Evolutionary conservation across 1,140 invertebrate species (phyloP), one percentile per base, ranked within the genome.

Genomic region (Anthonomus grandis): DNA sequence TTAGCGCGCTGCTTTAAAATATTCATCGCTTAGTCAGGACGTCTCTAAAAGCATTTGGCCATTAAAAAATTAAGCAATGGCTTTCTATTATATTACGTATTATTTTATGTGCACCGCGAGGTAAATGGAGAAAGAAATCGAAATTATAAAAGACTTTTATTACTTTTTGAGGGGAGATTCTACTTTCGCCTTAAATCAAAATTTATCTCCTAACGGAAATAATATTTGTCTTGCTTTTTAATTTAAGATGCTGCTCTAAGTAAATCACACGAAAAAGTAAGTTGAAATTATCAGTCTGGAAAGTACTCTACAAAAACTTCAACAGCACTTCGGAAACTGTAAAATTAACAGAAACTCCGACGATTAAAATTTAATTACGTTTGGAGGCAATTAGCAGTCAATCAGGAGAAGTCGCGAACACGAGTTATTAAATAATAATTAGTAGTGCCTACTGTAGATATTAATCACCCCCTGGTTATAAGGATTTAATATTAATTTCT

Each of bases 21-120:
- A 72, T 72, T 72, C 70, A 72, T 61, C 61, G 60, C n/a, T 42
- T 65, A 63, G 66, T 69, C 62, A 64, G 70, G 64, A 69, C 67
- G 65, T 66, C 65, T 69, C 70, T 73, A 73, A 73, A 73, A 73
- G 71, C 71, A 73, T 73, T 72, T 70, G 65, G 67, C 71, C 71
- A 73, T 73, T 73, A 73, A 73, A 73, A 73, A 73, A 73, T 73
- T 73, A 73, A 70, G 68, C 67, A 58, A 42, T 52, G 49, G 62
- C 66, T 60, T 65, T 67, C 62, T 66, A 69, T 70, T 68, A 67
- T 66, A 72, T 71, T 58, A 57, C 31, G 54, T 71, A 72, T 70
- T 72, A 72, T 70, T 72, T 72, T 71, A 71, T 72, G 70, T 68
- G 65, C 66, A 24, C 19, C 22, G 52, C 27, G 44, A 55, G 52